Evolutionary conservation across 1,140 invertebrate species (phyloP), one percentile per base, ranked within the genome.

Genomic region (Sycobia sp.): DNA sequence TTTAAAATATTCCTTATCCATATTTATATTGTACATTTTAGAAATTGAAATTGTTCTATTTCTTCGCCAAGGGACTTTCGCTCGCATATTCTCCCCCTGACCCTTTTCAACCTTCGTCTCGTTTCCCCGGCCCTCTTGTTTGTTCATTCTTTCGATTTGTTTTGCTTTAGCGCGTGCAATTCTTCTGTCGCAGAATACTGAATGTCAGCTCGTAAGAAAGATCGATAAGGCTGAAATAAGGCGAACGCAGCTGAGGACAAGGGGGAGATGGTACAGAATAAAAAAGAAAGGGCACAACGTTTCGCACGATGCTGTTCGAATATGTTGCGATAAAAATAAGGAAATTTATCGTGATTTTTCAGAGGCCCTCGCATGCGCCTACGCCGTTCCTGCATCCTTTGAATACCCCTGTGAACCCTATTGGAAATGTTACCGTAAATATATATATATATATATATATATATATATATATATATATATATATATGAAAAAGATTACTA

Each of bases 171-270:
- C 36, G 25, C 23, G 39, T 20, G 39, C 4, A 32, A 32, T n/a
- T 55, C 53, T 49, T 49, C 20, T 27, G 32, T 27, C 43, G 32
- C 22, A 4, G 38, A 46, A 57, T 23, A 38, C 38, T n/a, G 49
- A 58, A 65, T 58, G 55, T 65, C 47, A 58, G 62, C 55, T 65
- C 55, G 62, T 32, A 65, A 53, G 62, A 59, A 65, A 65, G 62
- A 65, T 65, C 62, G 62, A 65, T 65, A 65, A 65, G 55, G 8
- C 34, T 65, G 41, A 65, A 65, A 65, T 58, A 65, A 65, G 55
- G 55, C 62, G 49, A 58, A 39, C 47, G 32, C 27, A 13, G 29
- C 41, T 36, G 55, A 58, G 62, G 55, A 58, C 62, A 64, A 64
- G 62, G 41, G 55, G 36, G 16, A 41, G 39, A 27, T 14, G 32